A percentile compares a stretch with the other conserved stretches of the same genome.
These are phyloP conservation scores for Brachyopa scutellaris DNA, from an alignment of 2,888 invertebrate genomes.

Conservation along the genomic window DNA sequence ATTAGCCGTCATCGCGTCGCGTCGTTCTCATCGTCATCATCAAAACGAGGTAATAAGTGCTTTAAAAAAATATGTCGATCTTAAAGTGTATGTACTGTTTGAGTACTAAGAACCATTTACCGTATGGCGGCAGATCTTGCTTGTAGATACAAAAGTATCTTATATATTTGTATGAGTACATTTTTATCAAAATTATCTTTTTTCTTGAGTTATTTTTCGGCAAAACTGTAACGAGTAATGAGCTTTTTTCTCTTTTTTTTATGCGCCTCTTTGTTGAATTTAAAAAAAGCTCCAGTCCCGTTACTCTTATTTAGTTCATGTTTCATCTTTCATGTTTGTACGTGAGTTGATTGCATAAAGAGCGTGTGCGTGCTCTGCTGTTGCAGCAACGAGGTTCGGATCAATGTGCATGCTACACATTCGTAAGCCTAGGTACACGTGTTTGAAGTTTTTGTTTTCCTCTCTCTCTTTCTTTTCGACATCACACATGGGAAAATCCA, in stretches of 20 bases:
- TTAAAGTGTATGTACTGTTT: neutral
- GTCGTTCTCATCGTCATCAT: neutral
- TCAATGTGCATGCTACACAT: constrained; percentile 48
- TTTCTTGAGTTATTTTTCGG: constrained; percentile 51
- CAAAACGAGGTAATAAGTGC: neutral
- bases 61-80: neutral
- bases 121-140: constrained; percentile 16
- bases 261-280: neutral
- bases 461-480: constrained; percentile 14
- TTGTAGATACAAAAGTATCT: constrained; percentile 42
- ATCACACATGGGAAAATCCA: constrained; percentile 64
- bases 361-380: constrained; percentile 38
- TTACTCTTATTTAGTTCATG: constrained; percentile 69
- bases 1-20: constrained; percentile 33
- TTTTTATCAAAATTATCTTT: neutral
- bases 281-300: constrained; percentile 57
- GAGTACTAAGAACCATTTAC: neutral
- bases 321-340: too few relatives aligned
- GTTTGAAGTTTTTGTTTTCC: constrained; percentile 23
- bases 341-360: constrained; percentile 59
- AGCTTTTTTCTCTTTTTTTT: constrained; percentile 32
- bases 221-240: constrained; percentile 59
- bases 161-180: constrained; percentile 10
- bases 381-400: neutral
- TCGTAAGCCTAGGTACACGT: constrained; percentile 65